Evolutionary conservation across 2,113 vertebrate species (phyloP).

Genomic region (Limanda limanda): DNA sequence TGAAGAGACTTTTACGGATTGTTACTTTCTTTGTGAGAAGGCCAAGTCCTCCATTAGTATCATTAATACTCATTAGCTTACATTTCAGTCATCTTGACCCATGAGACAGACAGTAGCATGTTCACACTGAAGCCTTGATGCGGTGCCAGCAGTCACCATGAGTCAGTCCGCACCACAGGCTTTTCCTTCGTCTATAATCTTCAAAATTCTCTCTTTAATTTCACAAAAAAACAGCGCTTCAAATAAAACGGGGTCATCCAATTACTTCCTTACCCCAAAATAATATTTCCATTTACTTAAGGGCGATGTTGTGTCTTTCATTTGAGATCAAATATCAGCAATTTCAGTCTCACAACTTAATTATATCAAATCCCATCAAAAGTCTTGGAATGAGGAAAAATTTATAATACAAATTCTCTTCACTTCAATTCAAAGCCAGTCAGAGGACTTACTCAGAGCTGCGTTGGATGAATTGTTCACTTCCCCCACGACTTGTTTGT

Average conservation of each 20-base stretch:
- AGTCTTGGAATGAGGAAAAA: conserved; percentile 8
- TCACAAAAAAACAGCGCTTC: conserved; percentile 28
- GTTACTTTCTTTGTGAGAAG: conserved; percentile 36
- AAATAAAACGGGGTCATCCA: conserved; percentile 53
- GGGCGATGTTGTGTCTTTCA: conserved; percentile 35
- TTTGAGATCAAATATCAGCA: conserved; percentile 49
- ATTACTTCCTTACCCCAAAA: conserved; percentile 35
- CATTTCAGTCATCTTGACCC: conserved; percentile 55
- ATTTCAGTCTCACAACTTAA: conserved; percentile 40
- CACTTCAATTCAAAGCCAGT: conserved; percentile 49
- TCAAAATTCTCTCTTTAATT: conserved; percentile 21
- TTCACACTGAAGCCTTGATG: conserved; percentile 25
- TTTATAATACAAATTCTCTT: conserved; percentile 24
- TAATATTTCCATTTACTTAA: conserved; percentile 29
- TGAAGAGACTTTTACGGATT: neutral
- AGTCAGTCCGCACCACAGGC: conserved; percentile 30
- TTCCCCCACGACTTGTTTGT: conserved; percentile 50
- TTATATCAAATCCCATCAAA: conserved; percentile 49
- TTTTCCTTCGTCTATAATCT: conserved; percentile 49
- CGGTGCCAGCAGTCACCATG: conserved; percentile 27
- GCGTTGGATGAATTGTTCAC: conserved; percentile 60
- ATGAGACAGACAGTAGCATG: conserved; percentile 49
- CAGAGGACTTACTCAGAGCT: conserved; percentile 43
- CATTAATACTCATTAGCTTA: conserved; percentile 49
- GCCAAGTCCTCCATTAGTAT: conserved; percentile 38